A percentile compares a stretch with the other conserved stretches of the same genome.
phyloP scores from a whole-genome alignment of 1,140 invertebrate species.

The Papilio polyxenes region DNA sequence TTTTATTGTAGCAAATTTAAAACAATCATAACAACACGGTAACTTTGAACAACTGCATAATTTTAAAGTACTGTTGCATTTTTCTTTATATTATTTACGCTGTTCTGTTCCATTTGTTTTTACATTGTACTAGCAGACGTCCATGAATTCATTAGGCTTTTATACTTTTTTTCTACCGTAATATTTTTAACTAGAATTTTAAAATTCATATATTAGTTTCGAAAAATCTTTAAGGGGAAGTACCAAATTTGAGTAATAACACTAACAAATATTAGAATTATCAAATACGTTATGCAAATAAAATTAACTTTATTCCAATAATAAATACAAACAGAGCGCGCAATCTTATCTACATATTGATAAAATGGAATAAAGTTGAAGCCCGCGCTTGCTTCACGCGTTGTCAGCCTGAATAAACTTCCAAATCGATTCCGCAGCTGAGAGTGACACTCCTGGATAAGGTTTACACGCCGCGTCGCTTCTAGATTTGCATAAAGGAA shows the following conservation, averaged over 20 bases:
- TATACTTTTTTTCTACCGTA: not conserved
- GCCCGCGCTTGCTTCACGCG: slow-evolving; percentile 62
- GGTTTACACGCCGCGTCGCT: slow-evolving; percentile 65
- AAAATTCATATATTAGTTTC: not conserved
- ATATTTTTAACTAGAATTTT: not conserved
- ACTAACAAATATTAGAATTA: not conserved
- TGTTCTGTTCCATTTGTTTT: not conserved
- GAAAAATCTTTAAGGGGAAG: not conserved
- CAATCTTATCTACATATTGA: slow-evolving; percentile 50
- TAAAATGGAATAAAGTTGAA: slow-evolving; percentile 57
- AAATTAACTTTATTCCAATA: not conserved
- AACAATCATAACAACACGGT: not conserved
- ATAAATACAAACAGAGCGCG: slow-evolving; percentile 29
- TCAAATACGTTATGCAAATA: not conserved
- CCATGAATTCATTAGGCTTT: not conserved
- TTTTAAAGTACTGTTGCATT: not conserved
- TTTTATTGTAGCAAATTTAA: slow-evolving; percentile 7
- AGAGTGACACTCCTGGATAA: slow-evolving; percentile 74
- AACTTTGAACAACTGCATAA: not conserved
- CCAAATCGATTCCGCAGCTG: slow-evolving; percentile 77
- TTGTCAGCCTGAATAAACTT: slow-evolving; percentile 77
- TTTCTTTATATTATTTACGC: not conserved
- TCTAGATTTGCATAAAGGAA: slow-evolving; percentile 76
- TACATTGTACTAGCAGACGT: not conserved
- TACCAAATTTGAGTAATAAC: not conserved